Conservation (phyloP, 2,888 invertebrate genomes). For the Eurytoma adleriae region DNA sequence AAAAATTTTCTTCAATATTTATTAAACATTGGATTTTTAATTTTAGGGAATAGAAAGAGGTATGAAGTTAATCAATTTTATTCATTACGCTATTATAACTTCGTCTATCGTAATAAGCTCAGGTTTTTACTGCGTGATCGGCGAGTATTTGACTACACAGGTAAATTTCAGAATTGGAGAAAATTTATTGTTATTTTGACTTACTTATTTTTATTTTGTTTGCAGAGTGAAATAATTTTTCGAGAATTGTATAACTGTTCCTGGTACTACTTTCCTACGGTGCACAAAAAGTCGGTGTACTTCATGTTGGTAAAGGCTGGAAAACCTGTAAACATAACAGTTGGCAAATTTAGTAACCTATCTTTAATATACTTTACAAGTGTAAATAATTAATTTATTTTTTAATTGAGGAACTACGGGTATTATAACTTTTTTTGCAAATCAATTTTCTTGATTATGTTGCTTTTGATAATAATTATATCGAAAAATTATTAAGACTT, state of each 20-base stretch:
- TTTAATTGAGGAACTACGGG: not conserved
- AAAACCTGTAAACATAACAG: slow-evolving; percentile 57
- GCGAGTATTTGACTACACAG: slow-evolving; percentile 62
- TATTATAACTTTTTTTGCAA: no score
- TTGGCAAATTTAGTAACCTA: slow-evolving; percentile 59
- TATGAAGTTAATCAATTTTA: slow-evolving; percentile 27
- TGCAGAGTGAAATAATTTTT: slow-evolving; percentile 58
- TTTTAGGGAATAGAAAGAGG: slow-evolving; percentile 43
- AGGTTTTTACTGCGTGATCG: slow-evolving; percentile 59
- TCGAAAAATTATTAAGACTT: no score
- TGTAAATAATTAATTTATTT: slow-evolving; percentile 51
- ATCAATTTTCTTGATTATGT: no score
- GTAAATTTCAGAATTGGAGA: slow-evolving; percentile 45
- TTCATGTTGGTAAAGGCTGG: slow-evolving; percentile 59
- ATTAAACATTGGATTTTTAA: not conserved
- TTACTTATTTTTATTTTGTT: not conserved
- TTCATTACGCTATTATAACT: slow-evolving; percentile 40
- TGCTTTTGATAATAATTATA: no score
- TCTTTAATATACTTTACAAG: slow-evolving; percentile 58
- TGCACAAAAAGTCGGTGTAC: slow-evolving; percentile 46
- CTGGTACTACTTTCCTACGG: slow-evolving; percentile 59
- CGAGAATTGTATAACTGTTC: slow-evolving; percentile 54
- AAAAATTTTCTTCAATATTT: not conserved
- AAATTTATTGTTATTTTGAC: no score
- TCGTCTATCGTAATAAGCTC: slow-evolving; percentile 41